phyloP scores from a whole-genome alignment of 2,113 vertebrate species.

The Brachypodius melanocephalos region DNA sequence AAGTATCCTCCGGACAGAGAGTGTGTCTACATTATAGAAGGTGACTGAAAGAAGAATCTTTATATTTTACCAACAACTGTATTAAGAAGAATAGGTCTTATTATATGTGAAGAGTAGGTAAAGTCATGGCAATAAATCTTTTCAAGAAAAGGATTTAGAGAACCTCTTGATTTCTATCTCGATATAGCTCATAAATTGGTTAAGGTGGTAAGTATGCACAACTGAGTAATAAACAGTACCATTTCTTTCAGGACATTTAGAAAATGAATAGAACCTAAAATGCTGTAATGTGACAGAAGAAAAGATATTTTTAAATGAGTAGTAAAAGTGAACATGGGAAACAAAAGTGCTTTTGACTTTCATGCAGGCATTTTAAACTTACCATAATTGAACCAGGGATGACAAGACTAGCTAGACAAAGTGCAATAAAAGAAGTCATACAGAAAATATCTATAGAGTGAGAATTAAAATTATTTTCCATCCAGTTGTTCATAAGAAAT shows the following conservation, averaged over 20 bases:
- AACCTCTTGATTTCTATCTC: not conserved
- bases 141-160: not conserved
- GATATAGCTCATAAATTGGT: not conserved
- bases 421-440: not conserved
- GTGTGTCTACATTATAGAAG: slow-evolving; percentile 99
- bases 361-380: not conserved
- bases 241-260: not conserved
- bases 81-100: not conserved
- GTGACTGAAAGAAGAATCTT: slow-evolving; percentile 62
- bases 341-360: not conserved
- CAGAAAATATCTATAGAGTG: not conserved
- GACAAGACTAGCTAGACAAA: not conserved
- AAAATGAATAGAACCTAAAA: not conserved
- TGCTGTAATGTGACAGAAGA: not conserved
- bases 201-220: not conserved
- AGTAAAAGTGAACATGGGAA: not conserved
- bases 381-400: not conserved
- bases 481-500: not conserved
- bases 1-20: slow-evolving; percentile 97
- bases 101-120: not conserved
- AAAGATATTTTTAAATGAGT: not conserved
- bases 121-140: not conserved
- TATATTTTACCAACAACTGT: not conserved
- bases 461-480: not conserved
- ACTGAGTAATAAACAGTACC: not conserved